Conservation (phyloP, 2,888 invertebrate species). For the Strigamia crassipes region DNA sequence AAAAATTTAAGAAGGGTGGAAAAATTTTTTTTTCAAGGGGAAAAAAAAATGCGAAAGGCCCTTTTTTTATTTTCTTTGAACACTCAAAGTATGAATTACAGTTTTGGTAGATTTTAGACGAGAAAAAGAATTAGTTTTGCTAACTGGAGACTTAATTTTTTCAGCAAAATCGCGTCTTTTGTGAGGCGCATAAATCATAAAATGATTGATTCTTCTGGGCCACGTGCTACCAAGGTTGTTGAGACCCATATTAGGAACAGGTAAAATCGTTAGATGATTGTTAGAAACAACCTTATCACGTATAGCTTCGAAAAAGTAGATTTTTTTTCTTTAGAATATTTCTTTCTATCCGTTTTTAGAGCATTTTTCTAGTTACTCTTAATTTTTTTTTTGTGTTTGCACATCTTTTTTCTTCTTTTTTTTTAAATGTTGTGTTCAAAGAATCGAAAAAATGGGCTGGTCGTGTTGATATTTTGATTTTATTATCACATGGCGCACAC, state of each 20-base stretch:
- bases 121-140: background rate
- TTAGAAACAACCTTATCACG: slow-evolving; percentile 1
- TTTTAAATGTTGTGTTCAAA: slow-evolving; percentile 7
- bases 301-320: background rate
- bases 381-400: background rate
- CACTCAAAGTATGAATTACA: background rate
- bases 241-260: slow-evolving; percentile 1
- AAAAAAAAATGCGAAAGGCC: background rate
- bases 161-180: slow-evolving; percentile 16
- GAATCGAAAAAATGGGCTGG: background rate
- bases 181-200: slow-evolving; percentile 8
- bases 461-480: slow-evolving; percentile 24
- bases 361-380: background rate
- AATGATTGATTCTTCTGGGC: slow-evolving; percentile 11
- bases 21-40: background rate
- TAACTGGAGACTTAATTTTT: slow-evolving; percentile 21
- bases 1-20: background rate
- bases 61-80: slow-evolving; percentile 13
- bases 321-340: background rate
- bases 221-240: slow-evolving; percentile 21
- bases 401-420: background rate
- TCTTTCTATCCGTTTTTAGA: background rate
- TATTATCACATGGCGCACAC: background rate
- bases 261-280: slow-evolving; percentile 11
- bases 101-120: background rate